A percentile compares a stretch with the other conserved stretches of the same genome.
Conservation (phyloP, 2,113 vertebrate species). For the Trematomus loennbergii region DNA sequence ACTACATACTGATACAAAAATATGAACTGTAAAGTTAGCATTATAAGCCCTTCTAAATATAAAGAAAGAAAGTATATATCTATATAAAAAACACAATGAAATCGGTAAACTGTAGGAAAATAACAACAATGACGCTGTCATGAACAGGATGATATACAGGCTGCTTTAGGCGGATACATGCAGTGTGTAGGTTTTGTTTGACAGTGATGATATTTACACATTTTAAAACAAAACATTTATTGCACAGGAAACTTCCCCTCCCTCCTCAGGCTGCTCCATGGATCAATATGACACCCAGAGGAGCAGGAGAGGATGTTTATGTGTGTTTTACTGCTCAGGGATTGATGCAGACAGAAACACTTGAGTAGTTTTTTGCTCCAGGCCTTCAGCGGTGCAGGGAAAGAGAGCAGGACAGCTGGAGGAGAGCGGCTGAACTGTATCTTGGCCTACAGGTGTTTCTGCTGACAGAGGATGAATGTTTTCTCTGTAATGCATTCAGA, state of each 20-base stretch:
- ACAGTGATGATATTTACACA: not conserved
- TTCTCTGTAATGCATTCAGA: constrained; percentile 47
- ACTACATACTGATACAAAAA: too few species aligned
- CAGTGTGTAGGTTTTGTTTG: not conserved
- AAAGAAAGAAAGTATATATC: too few species aligned
- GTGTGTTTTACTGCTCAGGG: not conserved
- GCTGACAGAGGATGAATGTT: constrained; percentile 53
- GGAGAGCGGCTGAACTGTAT: constrained; percentile 43
- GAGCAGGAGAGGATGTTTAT: not conserved
- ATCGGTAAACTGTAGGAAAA: too few species aligned
- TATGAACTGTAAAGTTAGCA: too few species aligned
- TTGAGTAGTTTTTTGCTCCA: constrained; percentile 7
- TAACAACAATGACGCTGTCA: too few species aligned
- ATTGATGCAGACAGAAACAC: not conserved
- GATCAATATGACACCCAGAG: not conserved
- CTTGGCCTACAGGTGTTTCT: constrained; percentile 53
- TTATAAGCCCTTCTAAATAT: too few species aligned
- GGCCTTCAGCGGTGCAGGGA: constrained; percentile 15
- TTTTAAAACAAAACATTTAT: too few species aligned
- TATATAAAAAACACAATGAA: too few species aligned
- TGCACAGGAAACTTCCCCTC: not conserved
- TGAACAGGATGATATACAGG: not conserved
- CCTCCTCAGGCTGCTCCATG: not conserved
- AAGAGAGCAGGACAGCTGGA: constrained; percentile 41
- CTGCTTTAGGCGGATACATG: not conserved